Percentiles rank a stretch among this genome's conserved stretches.
phyloP scores from a whole-genome alignment of 2,888 invertebrate species.

The Netelia fuscicornis region DNA sequence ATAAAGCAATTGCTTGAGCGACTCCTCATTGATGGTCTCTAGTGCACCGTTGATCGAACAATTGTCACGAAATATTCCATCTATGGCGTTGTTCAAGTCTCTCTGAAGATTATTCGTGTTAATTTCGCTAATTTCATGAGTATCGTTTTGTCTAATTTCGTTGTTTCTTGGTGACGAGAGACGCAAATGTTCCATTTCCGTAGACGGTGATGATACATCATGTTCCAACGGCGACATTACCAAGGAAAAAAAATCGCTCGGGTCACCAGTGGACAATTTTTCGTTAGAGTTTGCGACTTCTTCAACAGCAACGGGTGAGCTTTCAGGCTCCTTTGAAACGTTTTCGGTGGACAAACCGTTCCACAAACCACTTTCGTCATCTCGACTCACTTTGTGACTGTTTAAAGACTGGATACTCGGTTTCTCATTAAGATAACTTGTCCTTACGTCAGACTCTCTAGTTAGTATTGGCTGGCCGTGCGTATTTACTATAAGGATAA shows the following conservation, averaged over 20 bases:
- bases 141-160: conserved; percentile 62
- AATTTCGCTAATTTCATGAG: conserved; percentile 44
- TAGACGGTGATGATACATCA: conserved; percentile 88
- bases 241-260: conserved; percentile 84
- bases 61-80: conserved; percentile 69
- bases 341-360: conserved; percentile 21
- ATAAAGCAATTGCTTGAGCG: conserved; percentile 85
- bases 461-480: conserved; percentile 80
- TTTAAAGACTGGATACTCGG: conserved; percentile 4
- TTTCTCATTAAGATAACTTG: conserved; percentile 39
- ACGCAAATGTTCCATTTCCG: conserved; percentile 88
- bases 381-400: conserved; percentile 14
- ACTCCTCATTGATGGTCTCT: conserved; percentile 86
- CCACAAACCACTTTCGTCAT: conserved; percentile 39
- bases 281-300: conserved; percentile 43
- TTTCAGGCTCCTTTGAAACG: conserved; percentile 33
- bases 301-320: conserved; percentile 26
- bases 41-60: conserved; percentile 75
- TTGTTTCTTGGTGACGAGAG: conserved; percentile 84
- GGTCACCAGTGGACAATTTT: conserved; percentile 74
- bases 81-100: conserved; percentile 67
- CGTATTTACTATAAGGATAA: conserved; percentile 78
- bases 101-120: conserved; percentile 63
- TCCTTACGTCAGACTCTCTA: conserved; percentile 73
- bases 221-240: conserved; percentile 86